A percentile compares a stretch with the other conserved stretches of the same genome.
Conservation (phyloP, 1,140 invertebrate genomes). For the Papilio machaon region DNA sequence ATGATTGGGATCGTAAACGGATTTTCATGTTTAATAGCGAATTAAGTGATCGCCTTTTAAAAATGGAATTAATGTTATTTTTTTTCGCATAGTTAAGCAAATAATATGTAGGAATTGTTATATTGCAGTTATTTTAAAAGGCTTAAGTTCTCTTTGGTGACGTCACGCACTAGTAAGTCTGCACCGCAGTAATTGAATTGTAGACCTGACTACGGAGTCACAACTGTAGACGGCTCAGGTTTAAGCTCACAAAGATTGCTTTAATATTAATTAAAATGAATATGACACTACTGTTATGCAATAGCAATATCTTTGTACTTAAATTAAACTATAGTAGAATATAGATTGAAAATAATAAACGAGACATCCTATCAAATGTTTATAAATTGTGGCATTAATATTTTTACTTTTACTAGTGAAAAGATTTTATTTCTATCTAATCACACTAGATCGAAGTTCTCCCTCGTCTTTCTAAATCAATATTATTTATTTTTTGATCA, state of each 20-base stretch:
- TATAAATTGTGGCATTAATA: no score
- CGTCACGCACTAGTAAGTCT: not conserved
- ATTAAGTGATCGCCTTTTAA: no score
- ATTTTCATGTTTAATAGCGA: not conserved
- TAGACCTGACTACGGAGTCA: not conserved
- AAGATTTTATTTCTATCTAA: no score
- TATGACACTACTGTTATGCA: not conserved
- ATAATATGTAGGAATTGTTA: not conserved
- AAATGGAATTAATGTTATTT: no score
- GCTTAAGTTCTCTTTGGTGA: not conserved
- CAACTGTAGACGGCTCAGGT: not conserved
- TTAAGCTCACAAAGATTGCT: constrained; percentile 8
- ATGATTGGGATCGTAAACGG: not conserved
- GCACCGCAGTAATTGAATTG: constrained; percentile 21
- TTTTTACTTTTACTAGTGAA: no score
- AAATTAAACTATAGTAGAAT: not conserved
- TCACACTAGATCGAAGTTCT: not conserved
- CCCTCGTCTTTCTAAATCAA: not conserved
- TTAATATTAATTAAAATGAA: not conserved
- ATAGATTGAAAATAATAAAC: not conserved
- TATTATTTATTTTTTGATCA: not conserved
- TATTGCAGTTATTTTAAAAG: not conserved
- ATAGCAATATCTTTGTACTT: not conserved
- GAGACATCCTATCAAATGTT: not conserved
- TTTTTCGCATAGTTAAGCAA: not conserved